Base-by-base conservation (phyloP, 2,797 vertebrate genomes). In the Ceyx erithaca region DNA sequence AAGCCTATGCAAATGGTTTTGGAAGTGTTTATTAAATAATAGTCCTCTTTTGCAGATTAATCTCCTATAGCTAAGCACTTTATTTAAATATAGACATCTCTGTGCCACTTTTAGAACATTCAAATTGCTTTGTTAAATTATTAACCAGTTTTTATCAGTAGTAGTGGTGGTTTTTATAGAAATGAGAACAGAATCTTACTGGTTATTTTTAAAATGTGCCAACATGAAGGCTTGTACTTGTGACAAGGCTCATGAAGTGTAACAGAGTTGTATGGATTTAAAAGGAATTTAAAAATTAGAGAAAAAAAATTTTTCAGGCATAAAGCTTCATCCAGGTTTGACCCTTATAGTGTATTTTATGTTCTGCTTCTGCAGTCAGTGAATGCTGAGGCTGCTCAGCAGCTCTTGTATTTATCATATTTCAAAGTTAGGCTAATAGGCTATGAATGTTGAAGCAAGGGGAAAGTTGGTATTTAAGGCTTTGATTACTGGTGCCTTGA, bases 151-250 rank as follows among this genome's bases (percentile, higher is more conserved):
- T 96, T 90, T 92, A 89, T 92, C 94, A 89, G 91, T 28, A 8
- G 78, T 88, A 75, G 77, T 75, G 71, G 92, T 92, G 78, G 78
- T 72, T 94, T 94, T 95, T 96, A 92, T 93, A 96, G 91, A 92
- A 96, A 95, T 26, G 55, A 72, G 96, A 96, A 76, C 93, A 94
- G 57, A 87, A 94, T 95, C 94, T 96, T 93, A 92, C 71, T 75
- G 57, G 91, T 96, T 97, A 95, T 97, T 97, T 97, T 96, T 96
- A 95, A 96, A 91, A 94, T 64, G 68, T 93, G 91, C 80, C 83
- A 68, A 0, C 8, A 13, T 90, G 91, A 94, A 95, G 70, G 35
- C 64, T 94, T 93, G 62, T 94, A 76, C 76, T 90, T 88, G 85
- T 94, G 87, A 94, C 79, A 90, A 69, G 77, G 46, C 69, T 93